phyloP scores from a whole-genome alignment of 2,888 invertebrate species.

The Hemithea aestivaria region DNA sequence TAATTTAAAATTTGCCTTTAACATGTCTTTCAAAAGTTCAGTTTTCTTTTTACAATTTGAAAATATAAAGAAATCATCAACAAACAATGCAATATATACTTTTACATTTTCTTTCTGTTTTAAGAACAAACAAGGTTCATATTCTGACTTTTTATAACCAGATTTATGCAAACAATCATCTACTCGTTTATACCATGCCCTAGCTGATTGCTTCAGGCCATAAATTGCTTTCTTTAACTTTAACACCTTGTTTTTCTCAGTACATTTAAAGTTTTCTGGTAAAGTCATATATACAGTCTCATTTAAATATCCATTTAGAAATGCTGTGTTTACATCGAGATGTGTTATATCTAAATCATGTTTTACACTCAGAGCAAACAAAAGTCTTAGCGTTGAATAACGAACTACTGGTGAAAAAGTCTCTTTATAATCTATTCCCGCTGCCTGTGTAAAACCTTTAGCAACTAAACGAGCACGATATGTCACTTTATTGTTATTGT shows the following conservation, averaged over 20 bases:
- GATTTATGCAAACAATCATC: background rate
- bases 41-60: conserved; percentile 12
- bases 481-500: conserved; percentile 4
- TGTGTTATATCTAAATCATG: conserved; percentile 15
- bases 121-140: conserved; percentile 16
- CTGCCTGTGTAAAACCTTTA: conserved; percentile 4
- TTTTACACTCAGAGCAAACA: too few species aligned
- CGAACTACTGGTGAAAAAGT: too few species aligned
- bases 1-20: conserved; percentile 11
- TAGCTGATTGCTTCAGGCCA: too few species aligned
- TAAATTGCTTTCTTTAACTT: conserved; percentile 16
- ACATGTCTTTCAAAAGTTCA: conserved; percentile 8
- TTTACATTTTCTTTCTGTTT: too few species aligned
- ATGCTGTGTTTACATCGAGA: too few species aligned
- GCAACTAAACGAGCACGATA: too few species aligned
- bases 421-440: too few species aligned
- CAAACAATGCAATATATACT: too few species aligned
- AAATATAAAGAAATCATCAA: conserved; percentile 16
- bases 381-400: too few species aligned
- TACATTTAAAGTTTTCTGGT: background rate
- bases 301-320: conserved; percentile 8
- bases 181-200: too few species aligned
- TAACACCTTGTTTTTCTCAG: background rate
- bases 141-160: conserved; percentile 7
- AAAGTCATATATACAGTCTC: conserved; percentile 9